These are phyloP conservation scores for Resseliella maxima DNA, from an alignment of 2,888 invertebrate genomes.

Conservation along the genomic window DNA sequence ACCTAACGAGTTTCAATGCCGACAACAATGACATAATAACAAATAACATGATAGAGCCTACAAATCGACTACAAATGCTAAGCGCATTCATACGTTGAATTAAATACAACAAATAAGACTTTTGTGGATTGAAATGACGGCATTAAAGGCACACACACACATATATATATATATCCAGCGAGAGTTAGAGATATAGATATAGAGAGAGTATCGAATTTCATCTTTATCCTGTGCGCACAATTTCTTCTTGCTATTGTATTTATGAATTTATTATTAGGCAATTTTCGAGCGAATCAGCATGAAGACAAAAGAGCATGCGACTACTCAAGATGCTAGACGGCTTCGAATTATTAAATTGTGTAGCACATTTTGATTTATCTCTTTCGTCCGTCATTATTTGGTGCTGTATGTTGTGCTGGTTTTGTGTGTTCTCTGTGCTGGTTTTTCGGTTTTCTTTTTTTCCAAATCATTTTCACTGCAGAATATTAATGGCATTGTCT, in stretches of 20 bases:
- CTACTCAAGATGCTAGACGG: not conserved
- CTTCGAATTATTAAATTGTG: not conserved
- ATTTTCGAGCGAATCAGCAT: not conserved
- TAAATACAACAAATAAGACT: constrained; percentile 5
- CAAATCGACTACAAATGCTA: constrained; percentile 14
- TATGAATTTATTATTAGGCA: constrained; percentile 47
- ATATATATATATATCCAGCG: not conserved
- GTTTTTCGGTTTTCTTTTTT: not conserved
- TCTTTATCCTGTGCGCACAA: constrained; percentile 6
- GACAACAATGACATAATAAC: constrained; percentile 11
- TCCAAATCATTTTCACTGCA: constrained; percentile 9
- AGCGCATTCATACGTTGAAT: constrained; percentile 20
- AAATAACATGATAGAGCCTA: not conserved
- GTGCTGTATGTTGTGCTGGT: no score
- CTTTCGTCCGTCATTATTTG: not conserved
- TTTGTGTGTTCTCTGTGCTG: not conserved
- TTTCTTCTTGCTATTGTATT: constrained; percentile 46
- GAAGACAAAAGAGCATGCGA: not conserved
- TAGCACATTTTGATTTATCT: constrained; percentile 41
- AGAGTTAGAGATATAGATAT: not conserved
- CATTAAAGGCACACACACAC: not conserved
- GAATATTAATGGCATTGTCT: constrained; percentile 1
- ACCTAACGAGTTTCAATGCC: constrained; percentile 11
- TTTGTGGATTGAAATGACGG: not conserved
- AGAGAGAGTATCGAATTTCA: constrained; percentile 40